phyloP scores from a whole-genome alignment of 2,797 vertebrate genomes.

The Denticeps clupeoides region DNA sequence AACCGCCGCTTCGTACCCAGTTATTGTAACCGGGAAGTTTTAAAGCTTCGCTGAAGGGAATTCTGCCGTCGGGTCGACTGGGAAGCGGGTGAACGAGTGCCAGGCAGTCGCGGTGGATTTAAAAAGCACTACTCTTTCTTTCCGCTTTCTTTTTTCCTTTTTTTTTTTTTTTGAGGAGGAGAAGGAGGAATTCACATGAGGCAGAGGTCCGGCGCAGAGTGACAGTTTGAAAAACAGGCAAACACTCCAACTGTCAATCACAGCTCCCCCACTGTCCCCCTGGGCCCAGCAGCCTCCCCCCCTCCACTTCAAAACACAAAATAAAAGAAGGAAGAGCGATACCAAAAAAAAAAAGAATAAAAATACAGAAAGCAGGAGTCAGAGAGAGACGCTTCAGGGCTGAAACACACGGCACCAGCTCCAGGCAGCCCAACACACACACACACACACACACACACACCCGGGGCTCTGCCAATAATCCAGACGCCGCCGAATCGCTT shows the following conservation, averaged over 20 bases:
- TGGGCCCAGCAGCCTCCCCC: constrained; percentile 23
- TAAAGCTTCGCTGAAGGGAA: too few relatives aligned
- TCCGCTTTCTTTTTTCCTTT: background rate
- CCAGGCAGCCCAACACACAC: background rate
- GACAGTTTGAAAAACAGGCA: constrained; percentile 29
- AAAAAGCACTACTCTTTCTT: constrained; percentile 35
- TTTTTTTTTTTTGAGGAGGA: background rate
- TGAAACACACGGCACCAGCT: constrained; percentile 23
- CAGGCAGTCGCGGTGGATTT: background rate
- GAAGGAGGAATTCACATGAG: constrained; percentile 19
- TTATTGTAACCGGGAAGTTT: too few relatives aligned
- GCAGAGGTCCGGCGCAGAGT: constrained; percentile 21
- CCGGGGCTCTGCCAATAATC: too few relatives aligned
- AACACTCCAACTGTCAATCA: constrained; percentile 37
- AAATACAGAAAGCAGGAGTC: constrained; percentile 2
- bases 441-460: background rate
- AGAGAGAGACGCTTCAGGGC: background rate
- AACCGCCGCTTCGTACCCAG: too few relatives aligned
- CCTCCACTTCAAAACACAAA: constrained; percentile 23
- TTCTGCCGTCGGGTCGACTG: too few relatives aligned
- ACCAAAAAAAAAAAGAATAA: constrained; percentile 7
- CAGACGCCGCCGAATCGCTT: too few relatives aligned
- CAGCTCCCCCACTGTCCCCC: constrained; percentile 15
- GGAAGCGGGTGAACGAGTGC: background rate
- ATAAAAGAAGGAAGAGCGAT: constrained; percentile 5